Base-by-base conservation (phyloP, 2,888 invertebrate genomes). In the Xestia c-nigrum region DNA sequence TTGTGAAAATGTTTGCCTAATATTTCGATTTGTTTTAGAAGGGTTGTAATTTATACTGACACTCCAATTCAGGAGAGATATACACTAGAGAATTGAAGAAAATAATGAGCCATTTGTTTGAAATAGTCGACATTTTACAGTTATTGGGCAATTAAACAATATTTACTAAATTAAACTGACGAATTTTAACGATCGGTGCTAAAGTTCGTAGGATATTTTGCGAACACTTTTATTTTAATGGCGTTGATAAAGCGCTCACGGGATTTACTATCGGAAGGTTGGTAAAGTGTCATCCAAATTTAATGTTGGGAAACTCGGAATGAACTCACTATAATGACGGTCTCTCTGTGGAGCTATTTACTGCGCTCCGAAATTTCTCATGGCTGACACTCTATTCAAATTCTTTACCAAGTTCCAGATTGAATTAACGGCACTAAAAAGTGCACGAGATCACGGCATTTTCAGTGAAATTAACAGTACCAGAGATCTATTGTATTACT, bases 381-480 rank as follows among this genome's bases (percentile, higher is more conserved):
- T 92, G 92, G 89, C 91, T 88, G 87, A 91, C 91, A 89, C 90
- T 87, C 89, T 88, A 90, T 90, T 90, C 91, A 90, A 92, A 94
- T 94, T 94, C 94, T 92, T 93, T 76, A 91, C 90, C 86, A 91
- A 92, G 88, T 90, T 91, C 90, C 89, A 91, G 91, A 94, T 93
- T 93, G 90, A 93, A 94, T 93, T 93, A 94, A 94, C 89, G 92
- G 93, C 92, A 91, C 91, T 90, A 93, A 95, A 94, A 95, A 95
- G 93, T 92, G 91, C 91, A 93, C 88, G 87, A 88, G 90, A 91
- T 92, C 92, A 93, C 89, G 91, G 87, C 90, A 92, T 92, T 92
- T 89, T 90, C 87, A 90, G 90, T 90, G 89, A 92, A 94, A 94
- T 93, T 93, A 95, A 93, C 93, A 90, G 91, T 91, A 91, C 92